phyloP scores from a whole-genome alignment of 2,797 vertebrate species.

The Malacoraja senta region DNA sequence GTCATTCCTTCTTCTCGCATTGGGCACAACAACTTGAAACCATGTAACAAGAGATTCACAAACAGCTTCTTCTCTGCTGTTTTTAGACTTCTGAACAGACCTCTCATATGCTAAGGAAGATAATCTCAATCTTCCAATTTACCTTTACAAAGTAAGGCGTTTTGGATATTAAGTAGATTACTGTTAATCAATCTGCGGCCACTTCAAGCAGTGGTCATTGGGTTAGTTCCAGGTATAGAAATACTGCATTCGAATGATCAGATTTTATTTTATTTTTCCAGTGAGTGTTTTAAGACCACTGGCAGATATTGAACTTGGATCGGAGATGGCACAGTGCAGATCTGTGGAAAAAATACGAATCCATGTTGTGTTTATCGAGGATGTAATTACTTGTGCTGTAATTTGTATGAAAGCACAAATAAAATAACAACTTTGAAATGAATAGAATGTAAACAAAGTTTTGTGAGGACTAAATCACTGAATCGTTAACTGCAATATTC shows the following conservation, averaged over 20 bases:
- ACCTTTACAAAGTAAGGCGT: too few relatives aligned
- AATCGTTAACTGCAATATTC: not conserved
- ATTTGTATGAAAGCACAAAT: not conserved
- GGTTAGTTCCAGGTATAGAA: not conserved
- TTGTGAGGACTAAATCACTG: not conserved
- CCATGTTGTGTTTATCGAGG: not conserved
- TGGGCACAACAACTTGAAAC: too few relatives aligned
- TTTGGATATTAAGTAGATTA: too few relatives aligned
- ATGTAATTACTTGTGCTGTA: not conserved
- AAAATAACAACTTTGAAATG: not conserved
- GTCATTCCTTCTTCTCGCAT: too few relatives aligned
- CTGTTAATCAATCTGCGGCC: not conserved
- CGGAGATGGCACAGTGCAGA: not conserved
- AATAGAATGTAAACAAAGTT: not conserved
- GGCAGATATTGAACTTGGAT: not conserved
- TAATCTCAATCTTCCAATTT: too few relatives aligned
- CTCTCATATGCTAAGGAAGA: too few relatives aligned
- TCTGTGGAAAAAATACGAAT: not conserved
- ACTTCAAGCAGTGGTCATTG: not conserved
- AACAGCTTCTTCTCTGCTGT: too few relatives aligned
- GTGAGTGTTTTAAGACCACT: not conserved
- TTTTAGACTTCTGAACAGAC: too few relatives aligned
- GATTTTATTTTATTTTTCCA: conserved; percentile 7
- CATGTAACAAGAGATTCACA: too few relatives aligned
- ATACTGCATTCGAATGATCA: not conserved